Evolutionary conservation across 2,888 invertebrate genomes (phyloP).

Genomic region (Pristionchus mayeri): DNA sequence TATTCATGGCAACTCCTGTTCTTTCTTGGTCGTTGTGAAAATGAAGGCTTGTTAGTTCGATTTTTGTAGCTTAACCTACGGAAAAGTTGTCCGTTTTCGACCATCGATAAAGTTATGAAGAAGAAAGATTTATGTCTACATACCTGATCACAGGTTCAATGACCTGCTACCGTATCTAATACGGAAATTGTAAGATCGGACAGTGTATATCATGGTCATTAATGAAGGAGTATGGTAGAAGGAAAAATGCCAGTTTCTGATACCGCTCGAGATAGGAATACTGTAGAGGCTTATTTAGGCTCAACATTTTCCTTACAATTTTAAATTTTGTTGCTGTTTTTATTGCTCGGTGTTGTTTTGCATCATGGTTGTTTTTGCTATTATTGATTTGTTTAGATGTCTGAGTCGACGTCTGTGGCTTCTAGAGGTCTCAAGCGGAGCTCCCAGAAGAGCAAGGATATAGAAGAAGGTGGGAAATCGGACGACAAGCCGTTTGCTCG

Average conservation of each 20-base stretch:
- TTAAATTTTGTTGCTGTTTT: background rate
- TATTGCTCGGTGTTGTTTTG: too few relatives aligned
- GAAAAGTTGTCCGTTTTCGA: too few relatives aligned
- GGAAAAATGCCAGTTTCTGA: background rate
- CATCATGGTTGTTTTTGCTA: background rate
- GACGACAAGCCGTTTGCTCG: background rate
- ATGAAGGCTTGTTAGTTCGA: too few relatives aligned
- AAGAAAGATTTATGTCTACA: too few relatives aligned
- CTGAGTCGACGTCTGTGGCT: background rate
- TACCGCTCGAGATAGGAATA: background rate
- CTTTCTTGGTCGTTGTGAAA: too few relatives aligned
- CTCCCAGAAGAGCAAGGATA: background rate
- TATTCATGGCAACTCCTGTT: too few relatives aligned
- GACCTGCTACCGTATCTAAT: too few relatives aligned
- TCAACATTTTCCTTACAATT: background rate
- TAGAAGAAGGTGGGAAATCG: background rate
- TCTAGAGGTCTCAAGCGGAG: background rate
- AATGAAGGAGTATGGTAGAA: slow-evolving; percentile 5
- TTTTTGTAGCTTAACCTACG: too few relatives aligned
- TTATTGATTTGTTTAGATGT: background rate
- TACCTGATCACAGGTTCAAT: too few relatives aligned
- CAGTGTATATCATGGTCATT: too few relatives aligned
- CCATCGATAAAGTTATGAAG: too few relatives aligned
- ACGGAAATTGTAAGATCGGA: too few relatives aligned
- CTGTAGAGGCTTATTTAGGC: background rate